Evolutionary conservation across 2,888 invertebrate genomes (phyloP).

Genomic region (Hirudinaria manillensis): DNA sequence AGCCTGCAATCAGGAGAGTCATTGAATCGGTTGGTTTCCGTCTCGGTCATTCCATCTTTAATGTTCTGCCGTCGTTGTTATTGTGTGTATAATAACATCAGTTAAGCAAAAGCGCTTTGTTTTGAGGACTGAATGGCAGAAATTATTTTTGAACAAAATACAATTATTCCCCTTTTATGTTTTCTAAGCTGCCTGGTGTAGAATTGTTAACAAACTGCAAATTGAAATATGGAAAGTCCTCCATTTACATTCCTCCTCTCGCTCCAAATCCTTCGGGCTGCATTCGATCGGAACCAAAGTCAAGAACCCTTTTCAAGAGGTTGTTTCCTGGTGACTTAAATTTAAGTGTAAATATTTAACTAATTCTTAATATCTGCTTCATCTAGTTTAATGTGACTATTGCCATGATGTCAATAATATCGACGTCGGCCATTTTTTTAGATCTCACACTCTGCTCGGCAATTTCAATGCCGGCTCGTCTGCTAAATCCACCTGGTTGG

Average conservation of each 20-base stretch:
- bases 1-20: slow-evolving; percentile 87
- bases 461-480: slow-evolving; percentile 55
- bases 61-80: no score
- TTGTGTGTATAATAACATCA: no score
- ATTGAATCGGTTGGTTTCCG: slow-evolving; percentile 68
- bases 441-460: slow-evolving; percentile 71
- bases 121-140: no score
- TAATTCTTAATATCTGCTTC: neutral
- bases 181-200: slow-evolving; percentile 81
- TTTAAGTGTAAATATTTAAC: neutral
- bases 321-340: slow-evolving; percentile 36
- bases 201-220: slow-evolving; percentile 90
- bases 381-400: neutral
- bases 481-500: slow-evolving; percentile 30
- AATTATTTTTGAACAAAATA: neutral
- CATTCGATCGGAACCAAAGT: slow-evolving; percentile 82
- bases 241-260: slow-evolving; percentile 85
- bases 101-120: no score
- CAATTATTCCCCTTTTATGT: no score
- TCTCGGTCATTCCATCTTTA: no score
- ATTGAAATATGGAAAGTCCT: slow-evolving; percentile 93
- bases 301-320: slow-evolving; percentile 71
- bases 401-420: neutral
- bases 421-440: slow-evolving; percentile 19
- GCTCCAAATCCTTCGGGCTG: slow-evolving; percentile 94